Conservation (phyloP, 2,113 vertebrate genomes). For the Mobula birostris region DNA sequence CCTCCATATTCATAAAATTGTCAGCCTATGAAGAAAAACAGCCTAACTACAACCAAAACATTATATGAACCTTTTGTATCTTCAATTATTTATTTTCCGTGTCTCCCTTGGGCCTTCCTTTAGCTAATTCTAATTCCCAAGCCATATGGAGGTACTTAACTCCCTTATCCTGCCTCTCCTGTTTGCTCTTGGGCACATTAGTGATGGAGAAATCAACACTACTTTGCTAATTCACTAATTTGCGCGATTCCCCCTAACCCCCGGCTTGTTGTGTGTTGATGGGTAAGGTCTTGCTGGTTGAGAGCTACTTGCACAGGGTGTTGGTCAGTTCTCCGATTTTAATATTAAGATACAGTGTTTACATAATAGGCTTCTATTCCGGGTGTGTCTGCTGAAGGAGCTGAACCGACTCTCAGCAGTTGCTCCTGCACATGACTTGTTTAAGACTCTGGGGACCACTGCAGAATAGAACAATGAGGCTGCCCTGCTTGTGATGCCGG, state of each 20-base stretch:
- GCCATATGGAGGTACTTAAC: not conserved
- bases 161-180: not conserved
- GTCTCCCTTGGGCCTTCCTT: not conserved
- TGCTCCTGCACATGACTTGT: not conserved
- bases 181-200: not conserved
- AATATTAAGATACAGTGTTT: not conserved
- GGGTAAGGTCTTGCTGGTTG: no score
- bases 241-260: no score
- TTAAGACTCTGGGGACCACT: not conserved
- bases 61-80: not conserved
- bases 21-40: not conserved
- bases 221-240: not conserved
- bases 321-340: not conserved
- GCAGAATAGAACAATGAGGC: not conserved
- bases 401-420: not conserved
- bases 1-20: not conserved
- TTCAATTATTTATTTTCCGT: not conserved
- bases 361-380: not conserved
- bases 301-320: not conserved
- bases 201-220: no score
- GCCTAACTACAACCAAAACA: not conserved
- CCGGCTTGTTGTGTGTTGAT: not conserved
- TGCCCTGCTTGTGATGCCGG: not conserved
- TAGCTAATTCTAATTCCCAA: not conserved
- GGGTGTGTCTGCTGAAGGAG: not conserved